Evolutionary conservation across 2,888 invertebrate genomes (phyloP).

Genomic region (Neoscelio sp.): DNA sequence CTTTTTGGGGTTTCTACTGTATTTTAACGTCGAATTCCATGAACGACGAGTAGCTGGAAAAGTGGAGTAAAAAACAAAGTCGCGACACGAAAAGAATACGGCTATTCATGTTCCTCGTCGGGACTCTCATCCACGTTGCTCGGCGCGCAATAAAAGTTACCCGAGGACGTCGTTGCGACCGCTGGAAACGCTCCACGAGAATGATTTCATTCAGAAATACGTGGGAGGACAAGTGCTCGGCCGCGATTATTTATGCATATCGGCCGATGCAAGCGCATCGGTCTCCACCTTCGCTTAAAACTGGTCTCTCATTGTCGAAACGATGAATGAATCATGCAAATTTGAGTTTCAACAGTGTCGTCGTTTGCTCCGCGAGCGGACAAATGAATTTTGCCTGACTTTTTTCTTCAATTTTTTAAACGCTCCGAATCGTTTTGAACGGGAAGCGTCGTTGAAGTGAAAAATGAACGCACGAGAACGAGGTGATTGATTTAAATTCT

Average conservation of each 20-base stretch:
- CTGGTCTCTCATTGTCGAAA: constrained; percentile 37
- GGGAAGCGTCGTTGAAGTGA: too few relatives aligned
- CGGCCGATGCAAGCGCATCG: constrained; percentile 64
- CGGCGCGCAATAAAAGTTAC: constrained; percentile 50
- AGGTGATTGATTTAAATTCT: too few relatives aligned
- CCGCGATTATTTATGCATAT: constrained; percentile 68
- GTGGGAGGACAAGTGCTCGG: constrained; percentile 64
- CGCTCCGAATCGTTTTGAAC: too few relatives aligned
- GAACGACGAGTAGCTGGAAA: constrained; percentile 47
- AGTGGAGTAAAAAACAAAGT: constrained; percentile 51
- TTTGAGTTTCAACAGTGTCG: background rate
- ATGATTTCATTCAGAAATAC: constrained; percentile 77
- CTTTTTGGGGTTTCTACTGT: too few relatives aligned
- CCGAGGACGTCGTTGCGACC: constrained; percentile 8
- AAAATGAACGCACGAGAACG: too few relatives aligned
- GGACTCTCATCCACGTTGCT: constrained; percentile 1
- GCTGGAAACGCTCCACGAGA: constrained; percentile 71
- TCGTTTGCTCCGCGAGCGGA: too few relatives aligned
- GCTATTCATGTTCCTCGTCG: constrained; percentile 21
- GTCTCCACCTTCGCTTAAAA: constrained; percentile 3
- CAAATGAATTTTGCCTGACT: too few relatives aligned
- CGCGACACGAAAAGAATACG: constrained; percentile 67
- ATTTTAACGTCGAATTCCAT: too few relatives aligned
- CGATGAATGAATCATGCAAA: constrained; percentile 62
- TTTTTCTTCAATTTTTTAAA: too few relatives aligned